Base-by-base conservation (phyloP, 92 coral and sea anemone species). In the Epizoanthus stellaris region DNA sequence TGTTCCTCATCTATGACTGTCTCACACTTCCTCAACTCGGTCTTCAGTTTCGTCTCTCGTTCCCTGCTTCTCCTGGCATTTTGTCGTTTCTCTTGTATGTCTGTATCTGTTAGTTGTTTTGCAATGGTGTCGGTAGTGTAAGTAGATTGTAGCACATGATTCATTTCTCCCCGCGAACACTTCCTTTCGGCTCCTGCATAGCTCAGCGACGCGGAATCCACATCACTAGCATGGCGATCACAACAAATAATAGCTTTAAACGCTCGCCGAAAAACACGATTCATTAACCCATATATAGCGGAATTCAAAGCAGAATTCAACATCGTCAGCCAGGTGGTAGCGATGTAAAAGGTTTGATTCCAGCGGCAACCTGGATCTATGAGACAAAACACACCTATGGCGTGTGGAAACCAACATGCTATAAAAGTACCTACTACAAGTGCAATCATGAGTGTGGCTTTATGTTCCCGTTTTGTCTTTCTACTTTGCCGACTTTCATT, bases 251-350 rank as follows among this genome's bases (percentile, higher is more conserved):
- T 63, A 56, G 90, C 85, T 53, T 89, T 94, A n/a, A 95, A 90
- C 1, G 98, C 98, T n/a, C 89, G 90, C 6, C 97, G 88, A 69
- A 95, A 92, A 43, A 86, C 81, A 16, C 90, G 77, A 69, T 92
- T 95, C 89, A 94, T 86, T 53, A 94, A 57, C 36, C 95, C 93
- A 70, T 94, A 94, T 5, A 95, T 88, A 10, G 70, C 77, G 0
- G 98, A 88, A 66, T 95, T 95, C 47, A 90, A 85, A 5, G 93
- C 98, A 64, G 98, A 92, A 77, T 92, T 94, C 34, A 94, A 77
- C 93, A 92, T 95, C 0, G 98, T 88, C 19, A 95, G 47, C 98
- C 98, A 95, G 11, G 95, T 94, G 0, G 98, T 95, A 7, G 75
- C 81, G 1, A 92, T 91, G 64, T 67, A 95, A 77, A 94, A 90